These are phyloP conservation scores for Dendrocincla tyrannina DNA, from an alignment of 2,797 vertebrate genomes.

Conservation along the genomic window DNA sequence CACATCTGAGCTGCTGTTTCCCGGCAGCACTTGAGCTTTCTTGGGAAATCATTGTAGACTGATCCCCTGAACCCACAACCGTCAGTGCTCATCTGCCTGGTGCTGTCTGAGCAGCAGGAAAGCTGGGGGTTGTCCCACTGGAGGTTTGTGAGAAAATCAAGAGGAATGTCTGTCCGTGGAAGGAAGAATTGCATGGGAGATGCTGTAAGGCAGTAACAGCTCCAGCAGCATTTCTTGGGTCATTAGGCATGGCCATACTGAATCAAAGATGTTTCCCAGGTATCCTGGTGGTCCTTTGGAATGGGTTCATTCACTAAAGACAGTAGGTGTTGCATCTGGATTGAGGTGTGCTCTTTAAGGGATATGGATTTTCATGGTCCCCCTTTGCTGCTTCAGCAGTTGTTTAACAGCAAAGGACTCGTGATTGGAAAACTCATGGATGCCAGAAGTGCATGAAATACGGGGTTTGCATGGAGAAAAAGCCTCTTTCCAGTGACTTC, in stretches of 20 bases:
- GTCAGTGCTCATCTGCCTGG: neutral
- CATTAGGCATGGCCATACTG: neutral
- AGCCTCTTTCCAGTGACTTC: conserved; percentile 1
- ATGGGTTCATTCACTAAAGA: neutral
- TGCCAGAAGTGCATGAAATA: conserved; percentile 18
- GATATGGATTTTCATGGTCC: neutral
- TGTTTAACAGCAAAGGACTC: neutral
- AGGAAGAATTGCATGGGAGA: neutral
- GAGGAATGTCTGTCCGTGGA: neutral
- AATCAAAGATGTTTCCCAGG: neutral
- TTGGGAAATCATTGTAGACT: conserved; percentile 4
- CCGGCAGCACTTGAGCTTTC: conserved; percentile 43
- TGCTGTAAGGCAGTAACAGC: neutral
- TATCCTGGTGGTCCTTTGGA: neutral
- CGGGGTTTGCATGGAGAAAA: neutral
- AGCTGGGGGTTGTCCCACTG: neutral
- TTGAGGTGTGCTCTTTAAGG: neutral
- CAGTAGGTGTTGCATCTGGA: neutral
- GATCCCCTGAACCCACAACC: neutral
- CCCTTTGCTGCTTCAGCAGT: neutral
- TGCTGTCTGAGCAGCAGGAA: neutral
- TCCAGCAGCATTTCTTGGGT: neutral
- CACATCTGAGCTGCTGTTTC: neutral
- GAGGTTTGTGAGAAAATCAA: neutral
- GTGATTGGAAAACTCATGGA: neutral